These are phyloP conservation scores for Erithacus rubecula DNA, from an alignment of 2,797 vertebrate species.

Conservation along the genomic window DNA sequence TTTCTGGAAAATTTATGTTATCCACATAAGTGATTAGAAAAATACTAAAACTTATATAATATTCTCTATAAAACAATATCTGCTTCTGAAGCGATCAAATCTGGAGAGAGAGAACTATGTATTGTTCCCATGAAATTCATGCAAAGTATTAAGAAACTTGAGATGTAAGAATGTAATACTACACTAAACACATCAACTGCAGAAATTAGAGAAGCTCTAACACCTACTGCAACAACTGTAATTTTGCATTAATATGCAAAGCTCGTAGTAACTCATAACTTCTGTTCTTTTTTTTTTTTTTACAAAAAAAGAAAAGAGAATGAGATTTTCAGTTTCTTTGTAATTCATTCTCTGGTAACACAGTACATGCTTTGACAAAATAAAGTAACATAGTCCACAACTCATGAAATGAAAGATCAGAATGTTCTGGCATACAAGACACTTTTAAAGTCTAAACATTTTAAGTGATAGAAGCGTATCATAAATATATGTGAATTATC, in stretches of 20 bases:
- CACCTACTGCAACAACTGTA: background rate
- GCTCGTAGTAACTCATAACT: background rate
- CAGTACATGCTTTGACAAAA: background rate
- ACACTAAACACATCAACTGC: background rate
- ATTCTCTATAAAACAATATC: background rate
- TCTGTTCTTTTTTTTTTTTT: background rate
- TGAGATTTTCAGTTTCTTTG: constrained; percentile 1
- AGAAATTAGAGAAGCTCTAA: background rate
- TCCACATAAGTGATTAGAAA: background rate
- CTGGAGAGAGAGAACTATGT: background rate
- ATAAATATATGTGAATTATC: constrained; percentile 3
- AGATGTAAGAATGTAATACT: background rate
- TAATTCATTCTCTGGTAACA: constrained; percentile 26
- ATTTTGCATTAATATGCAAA: constrained; percentile 22
- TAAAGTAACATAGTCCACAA: background rate
- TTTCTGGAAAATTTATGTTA: background rate
- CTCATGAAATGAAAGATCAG: background rate
- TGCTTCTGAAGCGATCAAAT: background rate
- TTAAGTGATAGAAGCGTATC: background rate
- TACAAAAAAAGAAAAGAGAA: background rate
- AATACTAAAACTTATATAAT: background rate
- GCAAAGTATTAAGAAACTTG: constrained; percentile 48
- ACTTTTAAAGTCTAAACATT: background rate
- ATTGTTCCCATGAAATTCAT: constrained; percentile 63
- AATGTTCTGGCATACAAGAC: background rate